phyloP scores from a whole-genome alignment of 2,888 invertebrate genomes.

The Pachymerium ferrugineum region DNA sequence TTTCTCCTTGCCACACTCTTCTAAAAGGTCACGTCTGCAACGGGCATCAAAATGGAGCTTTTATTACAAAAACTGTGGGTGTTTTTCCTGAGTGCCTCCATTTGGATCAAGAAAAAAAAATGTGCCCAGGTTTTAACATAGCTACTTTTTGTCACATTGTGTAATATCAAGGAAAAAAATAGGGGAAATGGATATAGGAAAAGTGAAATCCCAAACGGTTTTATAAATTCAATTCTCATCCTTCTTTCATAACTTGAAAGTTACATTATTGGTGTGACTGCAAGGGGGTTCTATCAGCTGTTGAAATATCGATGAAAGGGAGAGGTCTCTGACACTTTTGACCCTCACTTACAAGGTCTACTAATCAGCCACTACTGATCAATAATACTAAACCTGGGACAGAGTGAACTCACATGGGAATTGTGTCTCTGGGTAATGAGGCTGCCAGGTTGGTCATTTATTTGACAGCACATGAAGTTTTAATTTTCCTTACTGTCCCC shows the following conservation, averaged over 20 bases:
- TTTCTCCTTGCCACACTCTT: not conserved
- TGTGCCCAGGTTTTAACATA: not conserved
- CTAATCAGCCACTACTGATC: constrained; percentile 17
- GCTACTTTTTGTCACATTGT: not conserved
- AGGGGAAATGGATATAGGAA: no score
- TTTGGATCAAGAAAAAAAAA: not conserved
- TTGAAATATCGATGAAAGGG: not conserved
- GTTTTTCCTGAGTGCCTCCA: constrained; percentile 1
- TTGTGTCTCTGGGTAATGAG: no score
- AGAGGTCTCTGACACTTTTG: not conserved
- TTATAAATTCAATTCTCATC: not conserved
- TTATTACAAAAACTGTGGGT: not conserved
- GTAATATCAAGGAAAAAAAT: no score
- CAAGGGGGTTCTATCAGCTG: not conserved
- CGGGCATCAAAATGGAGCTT: not conserved
- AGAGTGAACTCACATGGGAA: no score
- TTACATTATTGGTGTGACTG: not conserved
- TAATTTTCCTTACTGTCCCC: no score
- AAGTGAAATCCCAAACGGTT: no score
- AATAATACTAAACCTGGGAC: no score
- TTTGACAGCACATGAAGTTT: no score
- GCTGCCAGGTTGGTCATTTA: no score
- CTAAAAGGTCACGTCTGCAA: not conserved
- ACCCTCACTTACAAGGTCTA: not conserved
- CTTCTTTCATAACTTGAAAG: not conserved